phyloP scores from a whole-genome alignment of 1,140 invertebrate genomes.

The Cherax quadricarinatus region DNA sequence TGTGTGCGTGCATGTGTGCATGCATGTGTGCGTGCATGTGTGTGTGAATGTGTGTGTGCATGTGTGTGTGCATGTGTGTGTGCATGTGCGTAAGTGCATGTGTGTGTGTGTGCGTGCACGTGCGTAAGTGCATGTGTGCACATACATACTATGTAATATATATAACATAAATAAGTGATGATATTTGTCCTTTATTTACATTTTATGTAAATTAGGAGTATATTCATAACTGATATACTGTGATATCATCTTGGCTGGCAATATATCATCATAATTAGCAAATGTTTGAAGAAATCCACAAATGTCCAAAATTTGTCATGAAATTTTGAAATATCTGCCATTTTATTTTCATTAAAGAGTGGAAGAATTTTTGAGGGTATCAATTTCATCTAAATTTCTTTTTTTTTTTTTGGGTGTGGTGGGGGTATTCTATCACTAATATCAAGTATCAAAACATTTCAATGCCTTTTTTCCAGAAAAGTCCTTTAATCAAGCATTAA shows the following conservation, averaged over 20 bases:
- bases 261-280: background rate
- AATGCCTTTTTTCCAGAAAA: background rate
- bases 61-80: no score
- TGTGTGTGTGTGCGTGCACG: no score
- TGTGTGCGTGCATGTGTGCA: no score
- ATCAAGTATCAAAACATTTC: background rate
- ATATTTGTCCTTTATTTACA: no score
- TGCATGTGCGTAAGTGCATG: no score
- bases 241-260: background rate
- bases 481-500: slow-evolving; percentile 2
- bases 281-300: background rate
- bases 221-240: background rate
- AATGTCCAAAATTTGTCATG: slow-evolving; percentile 14
- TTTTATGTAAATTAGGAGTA: background rate
- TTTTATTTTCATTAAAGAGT: background rate
- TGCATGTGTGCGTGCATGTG: no score
- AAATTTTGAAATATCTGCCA: background rate
- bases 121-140: no score
- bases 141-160: no score
- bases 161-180: no score
- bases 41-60: no score
- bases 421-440: background rate
- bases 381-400: background rate
- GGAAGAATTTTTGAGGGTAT: background rate
- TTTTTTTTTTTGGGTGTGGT: background rate